Evolutionary conservation across 2,113 vertebrate genomes (phyloP), one percentile per base, ranked within the genome.

Genomic region (Phaethon lepturus): DNA sequence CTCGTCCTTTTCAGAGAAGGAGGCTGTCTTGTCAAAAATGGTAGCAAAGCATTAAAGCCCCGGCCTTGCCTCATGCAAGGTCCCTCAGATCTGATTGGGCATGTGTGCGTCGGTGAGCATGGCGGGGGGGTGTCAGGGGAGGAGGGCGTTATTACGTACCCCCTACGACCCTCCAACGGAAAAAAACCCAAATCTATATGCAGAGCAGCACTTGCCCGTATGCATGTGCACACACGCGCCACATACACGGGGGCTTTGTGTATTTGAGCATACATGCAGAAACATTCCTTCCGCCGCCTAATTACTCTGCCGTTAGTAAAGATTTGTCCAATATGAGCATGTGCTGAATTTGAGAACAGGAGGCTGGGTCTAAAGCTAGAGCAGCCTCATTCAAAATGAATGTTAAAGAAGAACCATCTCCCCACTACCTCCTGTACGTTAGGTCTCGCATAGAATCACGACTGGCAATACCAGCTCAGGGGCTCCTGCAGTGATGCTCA

Each of bases 1-100:
- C 96, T 97, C 67, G 62, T 98, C 98, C 97, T 98, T 98, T 97
- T 97, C 96, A 83, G 97, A 93, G 91, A 96, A 97, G 96, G 95
- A 96, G 93, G 96, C 92, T 97, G 93, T 88, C 76, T 97, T 95
- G 96, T 98, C 96, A 97, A 97, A 97, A 91, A 96, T 76, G 77
- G 82, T 80, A 85, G 91, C 96, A 88, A 26, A 91, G 72, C 92
- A 64, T 67, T 49, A 72, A 87, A 83, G 56, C 82, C 93, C 58
- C 0, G 31, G 96, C 93, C 95, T 94, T 95, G 95, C 88, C 38
- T 72, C 60, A 83, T 60, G 75, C 63, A 44, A 72, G 86, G 93
- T 86, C 94, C 76, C 28, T 45, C 35, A 75, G 60, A 90, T 76
- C 73, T 28, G 79, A 69, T 25, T 83, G 75, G 88, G 40, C 52